Base-by-base conservation (phyloP, 1,140 invertebrate genomes). In the Phthorimaea operculella region DNA sequence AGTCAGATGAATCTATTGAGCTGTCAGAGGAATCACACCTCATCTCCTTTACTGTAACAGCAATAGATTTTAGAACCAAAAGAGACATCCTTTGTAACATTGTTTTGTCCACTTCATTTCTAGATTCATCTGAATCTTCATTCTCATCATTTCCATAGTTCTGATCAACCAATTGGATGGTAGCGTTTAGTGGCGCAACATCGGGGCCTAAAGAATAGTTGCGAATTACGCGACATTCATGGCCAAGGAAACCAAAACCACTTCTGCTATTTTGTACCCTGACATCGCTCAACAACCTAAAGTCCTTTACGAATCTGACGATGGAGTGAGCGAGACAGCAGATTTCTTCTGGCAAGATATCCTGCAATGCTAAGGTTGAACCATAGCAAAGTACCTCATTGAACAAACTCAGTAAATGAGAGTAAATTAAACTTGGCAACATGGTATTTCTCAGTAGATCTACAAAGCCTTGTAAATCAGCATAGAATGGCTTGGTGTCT, bases 331-430 rank as follows among this genome's bases (percentile, higher is more conserved):
- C 94, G 60, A 96, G 79, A 66, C 90, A 90, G 75, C 94, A 95
- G 9, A 94, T 94, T 73, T 96, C 94, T 71, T 96, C 93, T 15
- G 93, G 93, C 52, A 95, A 79, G 56, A 93, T 89, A 77, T 95
- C 94, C 81, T 96, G 94, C 56, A 96, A 83, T 21, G 94, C 93
- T 60, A 96, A 83, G 33, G 94, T 96, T 53, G 93, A 96, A 0
- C 94, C 94, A 80, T 96, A 96, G 78, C 94, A 96, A 33, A 96
- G 76, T 4, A 95, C 93, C 83, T 96, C 94, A 74, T 96, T 96
- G 62, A 95, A 94, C 16, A 96, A 83, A 59, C 91, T 92, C 45
- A 96, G 77, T 59, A 96, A 86, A 79, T 95, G 93, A 62, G 92
- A 92, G 90, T 95, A 96, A 58, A 96, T 90, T 17, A 94, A 87